Evolutionary conservation across 2,888 invertebrate species (phyloP).

Genomic region (Calephelis perditalis): DNA sequence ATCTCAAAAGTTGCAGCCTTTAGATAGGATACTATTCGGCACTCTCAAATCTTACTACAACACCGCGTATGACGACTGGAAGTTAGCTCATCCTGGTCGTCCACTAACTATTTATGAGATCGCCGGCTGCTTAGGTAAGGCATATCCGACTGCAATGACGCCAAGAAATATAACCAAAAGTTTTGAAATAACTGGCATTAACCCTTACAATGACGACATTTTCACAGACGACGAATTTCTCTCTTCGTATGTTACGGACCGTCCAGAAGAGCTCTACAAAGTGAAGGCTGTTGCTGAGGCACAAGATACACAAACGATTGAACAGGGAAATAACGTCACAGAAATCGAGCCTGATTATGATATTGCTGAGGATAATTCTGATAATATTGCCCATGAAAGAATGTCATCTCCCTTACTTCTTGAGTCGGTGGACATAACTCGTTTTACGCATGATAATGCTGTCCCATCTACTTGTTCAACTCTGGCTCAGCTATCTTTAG

Average conservation of each 20-base stretch:
- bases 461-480: no score
- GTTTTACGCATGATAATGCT: no score
- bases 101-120: conserved; percentile 7
- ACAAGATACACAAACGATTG: background rate
- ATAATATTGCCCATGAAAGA: no score
- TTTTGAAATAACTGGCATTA: background rate
- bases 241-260: background rate
- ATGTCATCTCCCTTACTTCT: no score
- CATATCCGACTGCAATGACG: background rate
- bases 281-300: no score
- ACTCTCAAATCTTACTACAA: conserved; percentile 26
- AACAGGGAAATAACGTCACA: no score
- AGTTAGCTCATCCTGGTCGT: background rate
- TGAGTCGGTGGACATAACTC: no score
- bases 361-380: no score
- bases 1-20: conserved; percentile 28
- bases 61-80: conserved; percentile 25
- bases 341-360: no score
- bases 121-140: background rate
- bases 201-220: background rate
- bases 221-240: background rate
- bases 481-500: no score
- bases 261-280: no score
- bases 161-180: background rate
- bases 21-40: conserved; percentile 28